Evolutionary conservation across 2,888 invertebrate genomes (phyloP), one percentile per base, ranked within the genome.

Genomic region (Andrena flavipes): DNA sequence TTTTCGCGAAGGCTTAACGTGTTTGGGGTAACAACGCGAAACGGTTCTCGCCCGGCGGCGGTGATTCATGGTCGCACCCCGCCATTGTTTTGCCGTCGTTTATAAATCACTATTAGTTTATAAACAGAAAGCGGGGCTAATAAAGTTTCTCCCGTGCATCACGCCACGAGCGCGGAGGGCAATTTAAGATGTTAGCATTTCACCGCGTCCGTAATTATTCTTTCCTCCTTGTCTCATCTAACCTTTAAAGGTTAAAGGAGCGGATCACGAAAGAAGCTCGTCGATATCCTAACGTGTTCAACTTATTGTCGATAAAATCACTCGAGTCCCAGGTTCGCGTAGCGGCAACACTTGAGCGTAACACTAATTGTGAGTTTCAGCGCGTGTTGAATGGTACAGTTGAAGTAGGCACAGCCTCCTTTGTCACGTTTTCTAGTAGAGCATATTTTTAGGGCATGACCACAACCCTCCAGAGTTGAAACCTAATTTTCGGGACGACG

Each of bases 61-160:
- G 83, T 87, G 91, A 91, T 91, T 88, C 91, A 91, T 89, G 87
- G 86, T 84, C 87, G 86, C 77, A 85, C 84, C 79, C 72, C 82
- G 76, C 89, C 89, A 89, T 92, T 92, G 90, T 90, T 92, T 91
- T 84, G 79, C 85, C 84, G 82, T 83, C 91, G 89, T 92, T 92
- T 92, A 92, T 93, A 93, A 92, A 93, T 92, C 92, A 92, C 90
- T 90, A 93, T 93, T 92, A 93, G 91, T 92, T 91, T 91, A 91
- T 92, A 91, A 91, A 90, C 90, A 91, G 89, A 84, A 79, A 79
- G 69, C 64, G 82, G 79, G 71, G 84, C 82, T 90, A 89, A 91
- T 90, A 90, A 90, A 90, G 87, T 86, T 76, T 29, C 49, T 35
- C 48, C 79, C 62, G 68, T 62, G 72, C 73, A 78, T 81, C 83